phyloP scores from a whole-genome alignment of 2,113 vertebrate genomes.

The Scatophagus argus region DNA sequence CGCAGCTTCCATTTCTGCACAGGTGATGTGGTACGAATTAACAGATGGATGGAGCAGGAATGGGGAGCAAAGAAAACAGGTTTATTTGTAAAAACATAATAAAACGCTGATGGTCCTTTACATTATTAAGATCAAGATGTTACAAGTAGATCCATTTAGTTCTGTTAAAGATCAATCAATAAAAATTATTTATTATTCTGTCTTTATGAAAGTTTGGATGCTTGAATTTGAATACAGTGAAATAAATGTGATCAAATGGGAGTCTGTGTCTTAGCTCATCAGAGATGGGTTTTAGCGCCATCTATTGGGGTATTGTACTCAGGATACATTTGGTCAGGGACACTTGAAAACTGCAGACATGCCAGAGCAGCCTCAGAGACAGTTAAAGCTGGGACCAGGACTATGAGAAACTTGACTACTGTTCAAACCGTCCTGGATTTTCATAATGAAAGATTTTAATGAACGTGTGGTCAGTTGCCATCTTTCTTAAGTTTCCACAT shows the following conservation, averaged over 20 bases:
- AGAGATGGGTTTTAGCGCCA: slow-evolving; percentile 26
- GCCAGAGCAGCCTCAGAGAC: not conserved
- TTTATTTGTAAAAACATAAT: slow-evolving; percentile 4
- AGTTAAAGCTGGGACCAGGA: not conserved
- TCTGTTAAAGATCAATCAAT: not conserved
- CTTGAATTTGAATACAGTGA: slow-evolving; percentile 2
- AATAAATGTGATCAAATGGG: slow-evolving; percentile 12
- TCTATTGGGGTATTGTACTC: slow-evolving; percentile 24
- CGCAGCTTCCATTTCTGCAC: slow-evolving; percentile 10
- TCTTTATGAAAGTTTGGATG: not conserved
- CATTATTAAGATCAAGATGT: not conserved
- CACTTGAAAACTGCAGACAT: slow-evolving; percentile 21
- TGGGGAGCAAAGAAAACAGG: slow-evolving; percentile 6
- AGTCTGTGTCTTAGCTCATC: not conserved
- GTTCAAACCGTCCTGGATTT: slow-evolving; percentile 15
- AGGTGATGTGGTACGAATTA: not conserved
- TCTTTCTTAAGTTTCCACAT: not conserved
- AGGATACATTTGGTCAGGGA: slow-evolving; percentile 15
- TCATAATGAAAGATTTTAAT: not conserved
- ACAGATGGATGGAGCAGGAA: not conserved
- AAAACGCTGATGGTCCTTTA: not conserved
- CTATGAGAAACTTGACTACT: not conserved
- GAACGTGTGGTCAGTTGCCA: not conserved
- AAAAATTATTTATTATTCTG: not conserved
- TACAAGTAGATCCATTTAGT: not conserved